phyloP scores from a whole-genome alignment of 2,113 vertebrate species.

The Sphyrna mokarran region DNA sequence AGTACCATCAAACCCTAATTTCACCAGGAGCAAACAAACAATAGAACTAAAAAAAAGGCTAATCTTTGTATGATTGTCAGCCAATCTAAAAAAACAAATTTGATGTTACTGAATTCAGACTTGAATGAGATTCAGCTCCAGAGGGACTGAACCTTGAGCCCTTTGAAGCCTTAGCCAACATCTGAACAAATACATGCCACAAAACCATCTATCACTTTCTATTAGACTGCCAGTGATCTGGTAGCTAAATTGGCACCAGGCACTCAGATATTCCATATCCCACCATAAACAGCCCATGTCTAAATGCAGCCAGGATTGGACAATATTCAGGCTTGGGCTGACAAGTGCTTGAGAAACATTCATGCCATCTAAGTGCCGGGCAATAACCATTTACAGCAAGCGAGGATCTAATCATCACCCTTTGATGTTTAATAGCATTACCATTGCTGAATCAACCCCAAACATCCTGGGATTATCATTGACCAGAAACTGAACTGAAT shows the following conservation, averaged over 20 bases:
- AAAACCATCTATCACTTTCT: not conserved
- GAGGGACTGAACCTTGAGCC: not conserved
- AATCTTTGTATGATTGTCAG: not conserved
- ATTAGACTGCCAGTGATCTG: not conserved
- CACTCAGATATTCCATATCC: not conserved
- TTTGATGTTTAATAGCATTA: no score
- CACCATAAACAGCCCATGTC: not conserved
- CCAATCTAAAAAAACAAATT: not conserved
- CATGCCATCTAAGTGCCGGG: no score
- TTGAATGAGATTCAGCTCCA: not conserved
- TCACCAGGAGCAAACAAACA: not conserved
- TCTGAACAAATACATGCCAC: not conserved
- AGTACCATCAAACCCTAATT: not conserved
- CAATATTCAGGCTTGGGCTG: no score
- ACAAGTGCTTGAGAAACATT: no score
- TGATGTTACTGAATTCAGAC: not conserved
- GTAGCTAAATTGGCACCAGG: not conserved
- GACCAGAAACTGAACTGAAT: no score
- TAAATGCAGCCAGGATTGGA: no score
- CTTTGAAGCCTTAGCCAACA: not conserved
- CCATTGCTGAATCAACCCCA: no score
- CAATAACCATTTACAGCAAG: no score
- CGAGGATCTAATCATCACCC: no score
- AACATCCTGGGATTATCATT: no score
- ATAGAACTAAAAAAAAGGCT: not conserved